Base-by-base conservation (phyloP, 2,797 vertebrate species). In the Botia almorhae region DNA sequence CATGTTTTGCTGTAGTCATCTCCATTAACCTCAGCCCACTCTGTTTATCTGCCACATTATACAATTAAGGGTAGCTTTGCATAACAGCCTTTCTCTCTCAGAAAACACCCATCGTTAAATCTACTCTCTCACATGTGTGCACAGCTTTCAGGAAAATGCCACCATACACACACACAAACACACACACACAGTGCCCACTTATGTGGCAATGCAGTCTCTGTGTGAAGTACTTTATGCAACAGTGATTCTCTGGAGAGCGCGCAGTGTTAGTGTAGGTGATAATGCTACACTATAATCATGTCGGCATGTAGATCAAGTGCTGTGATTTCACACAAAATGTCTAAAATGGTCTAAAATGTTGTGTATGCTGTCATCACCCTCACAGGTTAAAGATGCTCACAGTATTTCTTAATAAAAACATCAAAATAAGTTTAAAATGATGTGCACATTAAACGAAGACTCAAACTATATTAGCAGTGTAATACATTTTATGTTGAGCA, bases 41-140 rank as follows among this genome's bases (percentile, higher is more conserved):
- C 64, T 74, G 64, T 70, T 78, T 46, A 83, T 79, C 76, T n/a
- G 55, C 39, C 64, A 63, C 81, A 83, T 79, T 83, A 69, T 79
- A 63, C 76, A 83, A 82, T 79, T 82, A 79, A 65, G 33, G 61
- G 58, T 33, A 12, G n/a, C 43, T 76, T 80, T 76, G 72, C 71
- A 70, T 79, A 80, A 83, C 65, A 75, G 64, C 58, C 26, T 75
- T 79, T 79, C 50, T 70, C 71, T 16, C 63, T 74, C 48, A 75
- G 64, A 69, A 70, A 79, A 79, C 67, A 70, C 70, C 70, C 51
- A 74, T 80, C 78, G 73, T 80, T 80, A 80, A 74, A 75, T 64
- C 55, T 17, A 53, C 11, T 55, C 55, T 60, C 60, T 72, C 55
- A 60, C 29, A 13, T 67, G 26, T 69, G 64, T 53, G 76, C 48